Evolutionary conservation across 2,797 vertebrate genomes (phyloP).

Genomic region (Chelonia mydas): DNA sequence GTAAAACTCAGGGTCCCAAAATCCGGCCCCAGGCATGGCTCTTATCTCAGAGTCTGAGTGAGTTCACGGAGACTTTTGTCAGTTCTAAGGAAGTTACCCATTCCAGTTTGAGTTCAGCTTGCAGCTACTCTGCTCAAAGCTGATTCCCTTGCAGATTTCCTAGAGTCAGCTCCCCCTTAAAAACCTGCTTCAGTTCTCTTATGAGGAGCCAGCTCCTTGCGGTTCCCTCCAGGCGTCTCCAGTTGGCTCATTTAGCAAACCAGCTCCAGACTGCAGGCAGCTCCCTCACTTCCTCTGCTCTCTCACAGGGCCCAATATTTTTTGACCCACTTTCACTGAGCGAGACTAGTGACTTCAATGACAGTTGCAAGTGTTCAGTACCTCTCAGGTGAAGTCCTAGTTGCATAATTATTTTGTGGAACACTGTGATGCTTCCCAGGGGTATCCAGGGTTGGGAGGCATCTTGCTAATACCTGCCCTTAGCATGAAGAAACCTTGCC

Average conservation of each 20-base stretch:
- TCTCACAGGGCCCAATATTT: neutral
- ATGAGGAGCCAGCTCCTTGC: neutral
- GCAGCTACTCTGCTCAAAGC: neutral
- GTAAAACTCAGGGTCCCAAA: neutral
- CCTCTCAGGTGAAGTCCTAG: neutral
- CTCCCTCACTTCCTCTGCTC: neutral
- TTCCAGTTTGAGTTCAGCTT: too few species aligned
- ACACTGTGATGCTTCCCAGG: neutral
- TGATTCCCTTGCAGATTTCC: neutral
- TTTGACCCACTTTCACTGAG: neutral
- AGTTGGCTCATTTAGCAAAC: neutral
- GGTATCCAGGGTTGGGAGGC: neutral
- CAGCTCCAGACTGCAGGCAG: neutral
- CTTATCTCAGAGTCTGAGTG: neutral
- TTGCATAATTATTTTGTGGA: neutral
- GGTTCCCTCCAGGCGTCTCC: neutral
- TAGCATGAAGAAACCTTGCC: too few species aligned
- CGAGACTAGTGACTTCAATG: neutral
- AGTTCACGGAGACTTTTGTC: neutral
- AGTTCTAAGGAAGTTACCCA: neutral
- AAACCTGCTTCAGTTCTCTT: neutral
- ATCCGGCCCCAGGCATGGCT: neutral
- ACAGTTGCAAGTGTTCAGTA: neutral
- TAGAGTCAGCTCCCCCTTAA: neutral
- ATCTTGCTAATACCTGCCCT: neutral